A percentile compares a stretch with the other conserved stretches of the same genome.
These are phyloP conservation scores for Tigriopus californicus DNA, from an alignment of 2,888 invertebrate species.

Conservation along the genomic window DNA sequence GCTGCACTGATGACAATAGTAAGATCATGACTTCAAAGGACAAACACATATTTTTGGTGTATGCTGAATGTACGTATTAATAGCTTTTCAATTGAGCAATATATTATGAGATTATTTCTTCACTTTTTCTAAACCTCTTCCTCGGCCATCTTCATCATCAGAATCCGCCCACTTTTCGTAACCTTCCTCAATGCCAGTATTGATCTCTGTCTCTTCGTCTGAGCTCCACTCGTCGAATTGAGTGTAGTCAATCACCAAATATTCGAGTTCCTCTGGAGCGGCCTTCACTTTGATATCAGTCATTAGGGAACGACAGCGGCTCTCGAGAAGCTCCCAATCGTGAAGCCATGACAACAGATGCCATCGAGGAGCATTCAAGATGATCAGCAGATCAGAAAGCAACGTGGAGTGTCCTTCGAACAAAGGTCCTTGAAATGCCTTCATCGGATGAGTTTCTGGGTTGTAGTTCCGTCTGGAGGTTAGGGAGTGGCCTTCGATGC, in stretches of 20 bases:
- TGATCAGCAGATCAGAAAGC: background rate
- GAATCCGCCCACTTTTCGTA: constrained; percentile 10
- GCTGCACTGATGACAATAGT: too few species aligned
- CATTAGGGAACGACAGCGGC: constrained; percentile 36
- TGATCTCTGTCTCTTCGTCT: constrained; percentile 29
- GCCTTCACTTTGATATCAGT: constrained; percentile 29
- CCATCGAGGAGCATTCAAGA: constrained; percentile 35
- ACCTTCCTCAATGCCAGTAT: constrained; percentile 10
- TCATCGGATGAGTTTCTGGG: background rate
- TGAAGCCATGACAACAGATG: constrained; percentile 50
- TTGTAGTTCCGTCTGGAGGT: constrained; percentile 11
- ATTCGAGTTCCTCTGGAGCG: constrained; percentile 47
- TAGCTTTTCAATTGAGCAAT: too few species aligned
- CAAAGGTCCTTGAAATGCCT: background rate
- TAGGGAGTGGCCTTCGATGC: constrained; percentile 11
- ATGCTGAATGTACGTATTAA: too few species aligned
- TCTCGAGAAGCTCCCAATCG: constrained; percentile 37
- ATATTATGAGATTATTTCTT: too few species aligned
- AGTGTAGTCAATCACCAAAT: constrained; percentile 46
- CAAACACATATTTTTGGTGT: too few species aligned
- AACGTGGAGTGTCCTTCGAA: background rate
- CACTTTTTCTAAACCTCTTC: background rate
- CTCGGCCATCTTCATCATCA: constrained; percentile 1
- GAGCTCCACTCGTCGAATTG: constrained; percentile 44
- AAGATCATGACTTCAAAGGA: too few species aligned